phyloP scores from a whole-genome alignment of 2,113 vertebrate genomes.

The Spea bombifrons region DNA sequence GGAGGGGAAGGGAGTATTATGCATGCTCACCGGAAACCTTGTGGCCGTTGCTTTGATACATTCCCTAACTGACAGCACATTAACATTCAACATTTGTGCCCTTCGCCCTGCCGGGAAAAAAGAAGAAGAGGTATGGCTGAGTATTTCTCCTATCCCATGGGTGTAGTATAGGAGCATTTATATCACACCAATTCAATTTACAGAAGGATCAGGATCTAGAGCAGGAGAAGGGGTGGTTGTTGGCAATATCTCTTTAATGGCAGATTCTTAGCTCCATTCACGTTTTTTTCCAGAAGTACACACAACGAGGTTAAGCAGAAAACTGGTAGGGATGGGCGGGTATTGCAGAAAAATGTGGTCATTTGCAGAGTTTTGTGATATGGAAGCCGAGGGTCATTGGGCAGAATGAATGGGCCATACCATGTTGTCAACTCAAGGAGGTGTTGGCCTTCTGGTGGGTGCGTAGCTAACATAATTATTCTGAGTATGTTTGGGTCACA shows the following conservation, averaged over 20 bases:
- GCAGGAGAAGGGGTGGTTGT: not conserved
- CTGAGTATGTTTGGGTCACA: not conserved
- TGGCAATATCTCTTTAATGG: not conserved
- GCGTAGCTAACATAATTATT: not conserved
- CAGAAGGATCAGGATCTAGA: constrained; percentile 9
- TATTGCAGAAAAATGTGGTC: not conserved
- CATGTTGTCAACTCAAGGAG: not conserved
- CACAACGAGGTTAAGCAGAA: not conserved
- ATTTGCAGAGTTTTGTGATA: not conserved
- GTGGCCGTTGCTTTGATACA: constrained; percentile 45
- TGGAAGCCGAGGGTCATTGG: not conserved
- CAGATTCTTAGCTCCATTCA: not conserved
- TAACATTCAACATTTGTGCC: constrained; percentile 44
- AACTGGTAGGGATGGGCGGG: not conserved
- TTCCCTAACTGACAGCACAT: constrained; percentile 47
- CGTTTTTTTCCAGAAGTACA: not conserved
- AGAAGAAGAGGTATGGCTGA: constrained; percentile 45
- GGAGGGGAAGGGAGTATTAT: constrained; percentile 25
- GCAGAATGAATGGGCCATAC: not conserved
- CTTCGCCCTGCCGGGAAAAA: constrained; percentile 40
- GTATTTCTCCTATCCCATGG: constrained; percentile 40
- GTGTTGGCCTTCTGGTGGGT: not conserved
- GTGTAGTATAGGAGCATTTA: constrained; percentile 18
- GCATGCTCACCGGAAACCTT: constrained; percentile 41
- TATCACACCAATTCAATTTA: constrained; percentile 14